Conservation (phyloP, 1,140 invertebrate genomes). For the Physella acuta region DNA sequence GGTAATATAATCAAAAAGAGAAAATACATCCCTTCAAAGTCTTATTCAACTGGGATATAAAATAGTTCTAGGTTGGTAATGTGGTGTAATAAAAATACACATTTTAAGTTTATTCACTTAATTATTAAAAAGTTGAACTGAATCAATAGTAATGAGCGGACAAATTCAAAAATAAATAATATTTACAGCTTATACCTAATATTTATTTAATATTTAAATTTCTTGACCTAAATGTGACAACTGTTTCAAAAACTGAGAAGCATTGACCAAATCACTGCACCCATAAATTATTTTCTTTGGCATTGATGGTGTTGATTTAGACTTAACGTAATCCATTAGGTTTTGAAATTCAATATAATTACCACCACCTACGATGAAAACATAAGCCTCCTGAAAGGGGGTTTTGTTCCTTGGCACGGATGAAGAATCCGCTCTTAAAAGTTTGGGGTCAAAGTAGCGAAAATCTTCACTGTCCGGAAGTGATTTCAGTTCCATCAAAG, state of each 20-base stretch:
- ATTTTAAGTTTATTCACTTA: neutral
- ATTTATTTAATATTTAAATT: constrained; percentile 20
- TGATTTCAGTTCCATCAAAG: constrained; percentile 82
- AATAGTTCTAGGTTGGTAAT: neutral
- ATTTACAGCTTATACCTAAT: neutral
- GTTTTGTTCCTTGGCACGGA: constrained; percentile 56
- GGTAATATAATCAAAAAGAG: too few species aligned
- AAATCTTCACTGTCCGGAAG: constrained; percentile 82
- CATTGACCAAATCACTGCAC: constrained; percentile 88
- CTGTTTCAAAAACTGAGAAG: constrained; percentile 89
- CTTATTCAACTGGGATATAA: neutral
- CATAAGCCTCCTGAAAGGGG: constrained; percentile 70
- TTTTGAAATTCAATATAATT: constrained; percentile 99
- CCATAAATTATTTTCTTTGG: constrained; percentile 90
- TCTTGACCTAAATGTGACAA: constrained; percentile 61
- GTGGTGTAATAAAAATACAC: neutral
- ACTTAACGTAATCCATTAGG: constrained; percentile 89
- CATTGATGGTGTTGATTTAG: constrained; percentile 65
- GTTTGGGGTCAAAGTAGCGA: constrained; percentile 89
- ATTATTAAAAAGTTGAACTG: neutral
- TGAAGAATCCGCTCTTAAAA: constrained; percentile 72
- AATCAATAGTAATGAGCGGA: neutral
- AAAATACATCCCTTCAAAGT: neutral
- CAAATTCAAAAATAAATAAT: neutral
- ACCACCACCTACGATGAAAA: constrained; percentile 96